Conservation (phyloP, 2,797 vertebrate species). For the Trachurus trachurus region DNA sequence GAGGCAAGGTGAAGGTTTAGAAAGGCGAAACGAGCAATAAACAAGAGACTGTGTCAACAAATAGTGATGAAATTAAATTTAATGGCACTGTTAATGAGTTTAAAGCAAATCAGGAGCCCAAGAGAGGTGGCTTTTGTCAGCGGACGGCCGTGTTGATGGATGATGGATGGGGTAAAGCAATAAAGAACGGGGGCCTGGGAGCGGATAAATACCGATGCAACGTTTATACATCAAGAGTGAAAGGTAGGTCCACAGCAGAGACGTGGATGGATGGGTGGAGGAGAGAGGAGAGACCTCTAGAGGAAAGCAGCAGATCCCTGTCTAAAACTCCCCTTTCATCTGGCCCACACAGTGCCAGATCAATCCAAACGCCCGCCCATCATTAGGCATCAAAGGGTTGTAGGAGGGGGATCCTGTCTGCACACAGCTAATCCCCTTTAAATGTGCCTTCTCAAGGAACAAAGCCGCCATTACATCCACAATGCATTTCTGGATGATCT, state of each 20-base stretch:
- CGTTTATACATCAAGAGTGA: constrained; percentile 63
- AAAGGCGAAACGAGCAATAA: constrained; percentile 23
- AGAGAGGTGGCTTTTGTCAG: constrained; percentile 18
- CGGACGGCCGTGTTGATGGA: background rate
- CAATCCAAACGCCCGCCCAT: constrained; percentile 79
- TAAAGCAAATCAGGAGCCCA: constrained; percentile 28
- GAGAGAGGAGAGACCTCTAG: constrained; percentile 69
- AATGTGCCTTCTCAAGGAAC: constrained; percentile 74
- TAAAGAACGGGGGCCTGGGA: constrained; percentile 27
- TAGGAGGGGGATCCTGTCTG: constrained; percentile 74
- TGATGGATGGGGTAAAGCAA: constrained; percentile 24
- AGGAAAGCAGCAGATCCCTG: constrained; percentile 71
- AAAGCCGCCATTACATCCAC: constrained; percentile 74
- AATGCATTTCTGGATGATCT: constrained; percentile 62
- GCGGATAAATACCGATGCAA: constrained; percentile 39
- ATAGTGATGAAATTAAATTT: constrained; percentile 23
- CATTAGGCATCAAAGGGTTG: constrained; percentile 81
- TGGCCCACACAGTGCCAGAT: constrained; percentile 81
- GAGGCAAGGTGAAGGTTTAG: constrained; percentile 29
- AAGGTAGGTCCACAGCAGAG: constrained; percentile 56
- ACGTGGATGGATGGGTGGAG: constrained; percentile 69
- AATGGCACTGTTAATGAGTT: constrained; percentile 34
- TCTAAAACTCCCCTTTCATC: constrained; percentile 78
- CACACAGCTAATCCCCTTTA: constrained; percentile 75
- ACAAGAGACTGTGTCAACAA: constrained; percentile 20